These are phyloP conservation scores for Phocides pigmalion DNA, from an alignment of 1,140 invertebrate genomes.

Conservation along the genomic window DNA sequence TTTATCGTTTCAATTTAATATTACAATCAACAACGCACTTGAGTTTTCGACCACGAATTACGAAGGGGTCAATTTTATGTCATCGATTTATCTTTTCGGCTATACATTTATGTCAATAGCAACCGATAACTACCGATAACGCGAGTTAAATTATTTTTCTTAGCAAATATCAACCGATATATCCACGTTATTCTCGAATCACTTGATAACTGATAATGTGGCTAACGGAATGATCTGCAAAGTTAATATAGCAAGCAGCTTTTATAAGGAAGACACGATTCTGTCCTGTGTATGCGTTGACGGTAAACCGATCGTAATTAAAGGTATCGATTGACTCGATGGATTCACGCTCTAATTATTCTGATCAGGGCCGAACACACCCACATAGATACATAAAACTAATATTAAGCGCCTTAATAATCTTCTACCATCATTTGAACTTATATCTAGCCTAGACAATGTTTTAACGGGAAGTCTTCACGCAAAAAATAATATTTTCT, in stretches of 20 bases:
- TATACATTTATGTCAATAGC: slow-evolving; percentile 56
- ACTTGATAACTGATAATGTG: slow-evolving; percentile 1
- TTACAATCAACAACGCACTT: background rate
- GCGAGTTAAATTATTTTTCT: slow-evolving; percentile 28
- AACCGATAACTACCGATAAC: slow-evolving; percentile 44
- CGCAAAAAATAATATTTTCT: too few species aligned
- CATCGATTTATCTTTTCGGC: slow-evolving; percentile 45
- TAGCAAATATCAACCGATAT: slow-evolving; percentile 13
- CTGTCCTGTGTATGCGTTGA: slow-evolving; percentile 23
- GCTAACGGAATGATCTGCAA: background rate
- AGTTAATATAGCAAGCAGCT: background rate
- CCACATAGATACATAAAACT: background rate
- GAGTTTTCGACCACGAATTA: background rate
- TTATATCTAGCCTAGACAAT: background rate
- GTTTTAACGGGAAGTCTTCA: too few species aligned
- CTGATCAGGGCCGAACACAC: slow-evolving; percentile 40
- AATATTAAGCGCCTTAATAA: background rate
- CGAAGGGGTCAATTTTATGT: slow-evolving; percentile 40
- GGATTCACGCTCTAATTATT: slow-evolving; percentile 47
- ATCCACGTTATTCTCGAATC: slow-evolving; percentile 6
- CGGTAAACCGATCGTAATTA: slow-evolving; percentile 45
- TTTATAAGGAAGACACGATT: slow-evolving; percentile 37
- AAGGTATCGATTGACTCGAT: slow-evolving; percentile 50
- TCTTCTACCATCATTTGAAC: background rate
- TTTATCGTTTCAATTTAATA: background rate